Evolutionary conservation across 2,888 invertebrate genomes (phyloP), one percentile per base, ranked within the genome.

Genomic region (Leptinotarsa haldemani): DNA sequence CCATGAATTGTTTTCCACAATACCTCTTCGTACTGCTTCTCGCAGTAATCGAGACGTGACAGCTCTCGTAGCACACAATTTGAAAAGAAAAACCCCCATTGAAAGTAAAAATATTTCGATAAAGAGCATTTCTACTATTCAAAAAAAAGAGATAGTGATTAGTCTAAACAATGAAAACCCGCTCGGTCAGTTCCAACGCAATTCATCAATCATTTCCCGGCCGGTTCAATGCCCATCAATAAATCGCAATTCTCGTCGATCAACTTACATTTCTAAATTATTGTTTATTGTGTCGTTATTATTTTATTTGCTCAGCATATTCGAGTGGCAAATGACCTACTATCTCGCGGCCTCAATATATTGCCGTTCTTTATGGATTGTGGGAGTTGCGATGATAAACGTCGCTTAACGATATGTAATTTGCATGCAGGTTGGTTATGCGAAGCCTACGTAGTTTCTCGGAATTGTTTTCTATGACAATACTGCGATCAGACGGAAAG

Each of bases 241-340:
- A 30, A 25, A 61, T 30, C 16, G 16, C 61, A 61, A 61, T 61
- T 61, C n/a, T 3, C n/a, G 61, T 30, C 40, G 61, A 61, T 61
- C 18, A 13, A 16, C 16, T 61, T 1, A 16, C n/a, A 61, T 40
- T 61, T 40, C n/a, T 9, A 18, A 30, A 16, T 61, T 61, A 61
- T 61, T 61, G 61, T 61, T 40, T 25, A n/a, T 40, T 9, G 61
- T 61, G 40, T 61, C n/a, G 25, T 61, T 61, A 61, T 61, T 61
- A 30, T 61, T 61, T 30, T 61, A n/a, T n/a, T 40, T 40, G 61
- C 40, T 61, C 61, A 61, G 9, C 61, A 61, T n/a, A 61, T 18
- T 30, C 40, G 61, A 30, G 30, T 61, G 61, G 61, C 61, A 61
- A 61, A 61, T 40, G 61, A 61, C 61, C 61, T n/a, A 61, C 61